Evolutionary conservation across 2,888 invertebrate species (phyloP).

Genomic region (Vanessa cardui): DNA sequence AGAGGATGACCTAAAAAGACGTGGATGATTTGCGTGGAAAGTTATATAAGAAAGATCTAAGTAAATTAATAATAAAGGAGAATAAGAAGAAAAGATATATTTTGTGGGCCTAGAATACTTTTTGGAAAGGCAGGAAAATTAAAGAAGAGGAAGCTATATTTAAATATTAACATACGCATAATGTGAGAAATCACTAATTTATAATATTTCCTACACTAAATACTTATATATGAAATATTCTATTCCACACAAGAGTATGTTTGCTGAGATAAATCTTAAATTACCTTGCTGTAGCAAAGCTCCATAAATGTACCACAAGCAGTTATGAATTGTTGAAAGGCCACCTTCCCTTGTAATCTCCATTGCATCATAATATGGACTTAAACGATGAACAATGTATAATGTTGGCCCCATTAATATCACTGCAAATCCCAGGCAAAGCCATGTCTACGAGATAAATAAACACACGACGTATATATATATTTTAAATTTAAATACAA

Average conservation of each 20-base stretch:
- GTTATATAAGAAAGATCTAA: too few relatives aligned
- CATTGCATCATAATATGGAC: conserved; percentile 87
- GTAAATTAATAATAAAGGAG: too few relatives aligned
- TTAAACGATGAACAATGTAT: conserved; percentile 87
- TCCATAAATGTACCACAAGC: conserved; percentile 95
- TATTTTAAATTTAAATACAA: too few relatives aligned
- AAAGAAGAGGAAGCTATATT: too few relatives aligned
- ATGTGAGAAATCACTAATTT: too few relatives aligned
- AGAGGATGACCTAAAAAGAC: too few relatives aligned
- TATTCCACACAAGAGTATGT: conserved; percentile 4
- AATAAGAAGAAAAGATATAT: too few relatives aligned
- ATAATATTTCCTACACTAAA: neutral
- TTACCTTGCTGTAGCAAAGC: conserved; percentile 95
- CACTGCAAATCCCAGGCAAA: conserved; percentile 88
- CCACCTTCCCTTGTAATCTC: conserved; percentile 82
- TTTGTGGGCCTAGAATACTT: too few relatives aligned
- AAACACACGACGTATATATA: neutral
- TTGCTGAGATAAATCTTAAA: too few relatives aligned
- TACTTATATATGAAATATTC: neutral
- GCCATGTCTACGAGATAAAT: conserved; percentile 87
- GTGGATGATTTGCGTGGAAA: too few relatives aligned
- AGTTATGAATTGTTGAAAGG: conserved; percentile 85
- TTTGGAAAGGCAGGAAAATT: too few relatives aligned
- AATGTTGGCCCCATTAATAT: conserved; percentile 90
- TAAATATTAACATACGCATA: too few relatives aligned